A percentile compares a stretch with the other conserved stretches of the same genome.
Evolutionary conservation across 2,113 vertebrate species (phyloP).

Genomic region (Zapus hudsonius): DNA sequence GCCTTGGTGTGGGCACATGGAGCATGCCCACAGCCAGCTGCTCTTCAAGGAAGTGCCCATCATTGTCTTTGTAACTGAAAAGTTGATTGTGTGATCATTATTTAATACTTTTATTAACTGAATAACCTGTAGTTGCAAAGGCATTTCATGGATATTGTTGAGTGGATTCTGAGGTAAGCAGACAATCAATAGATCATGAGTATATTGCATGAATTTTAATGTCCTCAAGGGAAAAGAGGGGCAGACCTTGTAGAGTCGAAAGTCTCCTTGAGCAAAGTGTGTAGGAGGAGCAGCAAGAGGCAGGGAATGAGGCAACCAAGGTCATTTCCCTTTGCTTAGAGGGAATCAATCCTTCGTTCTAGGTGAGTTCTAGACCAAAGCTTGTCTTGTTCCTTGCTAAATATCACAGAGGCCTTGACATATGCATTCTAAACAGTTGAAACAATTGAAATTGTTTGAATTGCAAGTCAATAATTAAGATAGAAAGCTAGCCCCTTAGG

Average conservation of each 20-base stretch:
- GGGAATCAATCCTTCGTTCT: not conserved
- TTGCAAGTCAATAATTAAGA: slow-evolving; percentile 22
- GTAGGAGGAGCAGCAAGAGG: not conserved
- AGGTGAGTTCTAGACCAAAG: not conserved
- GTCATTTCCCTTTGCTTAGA: not conserved
- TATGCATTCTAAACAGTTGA: not conserved
- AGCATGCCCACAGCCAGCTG: not conserved
- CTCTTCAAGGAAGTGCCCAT: not conserved
- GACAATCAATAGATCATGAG: not conserved
- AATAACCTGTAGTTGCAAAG: not conserved
- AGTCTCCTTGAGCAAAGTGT: not conserved
- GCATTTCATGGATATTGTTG: not conserved
- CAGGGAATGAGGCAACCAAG: not conserved
- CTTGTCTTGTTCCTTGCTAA: not conserved
- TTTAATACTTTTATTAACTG: not conserved
- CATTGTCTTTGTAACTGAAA: not conserved
- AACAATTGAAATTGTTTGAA: not conserved
- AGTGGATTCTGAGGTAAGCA: not conserved
- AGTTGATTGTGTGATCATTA: not conserved
- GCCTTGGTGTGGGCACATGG: not conserved
- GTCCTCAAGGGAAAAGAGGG: not conserved
- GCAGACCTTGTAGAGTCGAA: not conserved
- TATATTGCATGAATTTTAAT: not conserved
- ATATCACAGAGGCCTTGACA: not conserved
- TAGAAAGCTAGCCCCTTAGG: not conserved